Evolutionary conservation across 2,797 vertebrate genomes (phyloP), one percentile per base, ranked within the genome.

Genomic region (Thaleichthys pacificus): DNA sequence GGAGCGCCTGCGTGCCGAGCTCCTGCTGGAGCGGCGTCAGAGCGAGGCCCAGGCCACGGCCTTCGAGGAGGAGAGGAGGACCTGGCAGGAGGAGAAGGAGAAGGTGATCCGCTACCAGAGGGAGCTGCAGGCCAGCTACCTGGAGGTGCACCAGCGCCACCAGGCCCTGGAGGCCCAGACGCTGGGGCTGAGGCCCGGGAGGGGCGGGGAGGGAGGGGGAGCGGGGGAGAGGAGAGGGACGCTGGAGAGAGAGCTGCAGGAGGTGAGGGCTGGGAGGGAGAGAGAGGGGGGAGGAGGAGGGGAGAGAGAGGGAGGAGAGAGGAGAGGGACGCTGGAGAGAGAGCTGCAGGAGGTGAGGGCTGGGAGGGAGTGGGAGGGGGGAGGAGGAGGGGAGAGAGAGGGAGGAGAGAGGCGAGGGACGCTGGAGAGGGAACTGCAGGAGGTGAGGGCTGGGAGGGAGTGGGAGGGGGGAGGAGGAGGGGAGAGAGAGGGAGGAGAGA

Each of bases 21-120:
- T 99, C 72, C 88, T 97, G 76, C 93, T 97, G 77, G 97, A 98
- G 91, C 91, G 96, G 24, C 95, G 96, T 56, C 96, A 98, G 86
- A 95, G 93, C 75, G 96, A 98, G 86, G 95, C 96, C 68, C 97
- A 96, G 91, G 95, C 93, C 6, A 86, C 91, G 72, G 93, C 93
- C 84, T 99, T 99, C 65, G 96, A 98, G 89, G 91, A 93, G 54
- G 98, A 99, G 92, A 91, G 95, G 76, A 93, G 90, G 85, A 97
- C 94, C 2, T 99, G 98, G 98, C 97, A 97, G 91, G 93, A 93
- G 14, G 97, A 99, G 84, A 99, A 99, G 89, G 95, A 99, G 80
- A 97, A 98, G 83, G 98, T 99, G 86, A 93, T 99, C 87, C 94
- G 95, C 82, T 99, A 99, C 90, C 98, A 99, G 94, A 95, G 95